These are phyloP conservation scores for Frieseomelitta varia DNA, from an alignment of 1,140 invertebrate species.

Conservation along the genomic window DNA sequence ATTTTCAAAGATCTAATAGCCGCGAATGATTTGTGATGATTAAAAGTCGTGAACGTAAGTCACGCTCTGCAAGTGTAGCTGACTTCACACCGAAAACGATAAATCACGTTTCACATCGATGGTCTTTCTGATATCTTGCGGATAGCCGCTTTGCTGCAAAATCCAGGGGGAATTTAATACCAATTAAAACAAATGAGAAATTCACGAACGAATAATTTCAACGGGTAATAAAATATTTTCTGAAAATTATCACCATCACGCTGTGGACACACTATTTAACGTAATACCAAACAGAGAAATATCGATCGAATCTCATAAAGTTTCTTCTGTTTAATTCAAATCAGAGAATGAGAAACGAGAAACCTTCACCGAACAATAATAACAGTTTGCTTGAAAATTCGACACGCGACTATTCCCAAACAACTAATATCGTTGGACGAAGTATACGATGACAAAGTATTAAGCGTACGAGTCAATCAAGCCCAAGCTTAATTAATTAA, in stretches of 20 bases:
- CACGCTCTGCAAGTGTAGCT: background rate
- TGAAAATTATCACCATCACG: background rate
- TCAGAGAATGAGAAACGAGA: background rate
- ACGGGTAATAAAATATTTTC: background rate
- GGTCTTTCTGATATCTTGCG: background rate
- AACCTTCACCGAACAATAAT: background rate
- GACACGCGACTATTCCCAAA: background rate
- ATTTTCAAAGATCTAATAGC: background rate
- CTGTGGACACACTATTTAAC: background rate
- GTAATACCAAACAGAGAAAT: background rate
- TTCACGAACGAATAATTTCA: background rate
- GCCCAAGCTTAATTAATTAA: no score
- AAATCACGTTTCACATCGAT: background rate
- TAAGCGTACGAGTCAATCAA: no score
- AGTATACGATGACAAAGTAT: background rate
- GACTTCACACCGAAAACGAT: background rate
- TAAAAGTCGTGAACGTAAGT: background rate
- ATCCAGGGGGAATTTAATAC: background rate
- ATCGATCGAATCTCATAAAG: background rate
- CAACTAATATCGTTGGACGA: background rate
- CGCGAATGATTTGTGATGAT: background rate
- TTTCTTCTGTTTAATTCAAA: background rate
- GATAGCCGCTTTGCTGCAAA: background rate
- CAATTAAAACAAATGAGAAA: background rate
- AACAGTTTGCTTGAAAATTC: background rate